Conservation (phyloP, 2,113 vertebrate genomes). For the Cacatua alba region DNA sequence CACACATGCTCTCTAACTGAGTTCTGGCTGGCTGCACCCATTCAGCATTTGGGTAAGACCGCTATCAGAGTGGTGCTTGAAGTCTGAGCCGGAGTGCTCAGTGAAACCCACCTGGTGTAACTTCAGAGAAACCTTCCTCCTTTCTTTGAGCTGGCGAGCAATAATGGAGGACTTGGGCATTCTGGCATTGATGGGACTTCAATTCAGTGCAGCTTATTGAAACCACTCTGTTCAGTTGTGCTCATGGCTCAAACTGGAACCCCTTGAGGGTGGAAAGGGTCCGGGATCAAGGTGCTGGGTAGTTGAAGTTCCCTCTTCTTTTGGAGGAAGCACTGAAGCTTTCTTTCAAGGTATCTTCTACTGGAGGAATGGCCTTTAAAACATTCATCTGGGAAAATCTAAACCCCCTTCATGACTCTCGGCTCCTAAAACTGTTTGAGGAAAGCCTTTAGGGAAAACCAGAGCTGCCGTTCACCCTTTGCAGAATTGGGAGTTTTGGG, state of each 20-base stretch:
- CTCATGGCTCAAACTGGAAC: fast-evolving
- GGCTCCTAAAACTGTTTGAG: not conserved
- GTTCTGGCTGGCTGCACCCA: not conserved
- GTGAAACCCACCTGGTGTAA: not conserved
- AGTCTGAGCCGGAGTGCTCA: not conserved
- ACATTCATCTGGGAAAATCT: not conserved
- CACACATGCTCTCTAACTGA: not conserved
- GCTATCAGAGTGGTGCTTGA: not conserved
- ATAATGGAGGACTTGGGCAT: not conserved
- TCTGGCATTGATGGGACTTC: not conserved
- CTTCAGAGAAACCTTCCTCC: not conserved
- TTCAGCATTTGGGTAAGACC: not conserved
- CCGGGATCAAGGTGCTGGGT: too few relatives aligned
- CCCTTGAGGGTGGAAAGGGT: fast-evolving
- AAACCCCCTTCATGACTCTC: not conserved
- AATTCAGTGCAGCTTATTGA: not conserved
- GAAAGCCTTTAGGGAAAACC: not conserved
- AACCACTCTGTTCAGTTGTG: too few relatives aligned
- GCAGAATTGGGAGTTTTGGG: conserved; percentile 4
- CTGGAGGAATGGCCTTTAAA: not conserved
- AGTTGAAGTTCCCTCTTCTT: not conserved
- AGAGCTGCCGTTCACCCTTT: conserved; percentile 19
- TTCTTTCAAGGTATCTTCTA: not conserved
- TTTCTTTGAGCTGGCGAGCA: not conserved
- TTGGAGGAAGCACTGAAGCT: not conserved